Percentiles rank a stretch among this genome's conserved stretches.
Evolutionary conservation across 2,113 vertebrate genomes (phyloP).

Genomic region (Rhea pennata): DNA sequence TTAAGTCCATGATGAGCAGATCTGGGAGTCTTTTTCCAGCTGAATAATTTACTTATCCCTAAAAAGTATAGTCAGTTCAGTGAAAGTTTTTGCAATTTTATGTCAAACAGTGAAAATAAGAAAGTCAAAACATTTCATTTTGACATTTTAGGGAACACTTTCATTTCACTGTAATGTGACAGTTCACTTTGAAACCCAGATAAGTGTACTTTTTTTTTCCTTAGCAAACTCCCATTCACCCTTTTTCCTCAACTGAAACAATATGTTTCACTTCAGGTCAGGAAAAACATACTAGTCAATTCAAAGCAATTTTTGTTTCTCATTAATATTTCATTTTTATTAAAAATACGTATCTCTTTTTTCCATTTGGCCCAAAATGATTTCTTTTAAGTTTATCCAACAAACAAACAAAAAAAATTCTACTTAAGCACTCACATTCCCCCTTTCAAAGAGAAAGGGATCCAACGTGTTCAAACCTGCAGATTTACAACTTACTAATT

Average conservation of each 20-base stretch:
- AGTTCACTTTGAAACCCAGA: not conserved
- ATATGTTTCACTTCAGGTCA: not conserved
- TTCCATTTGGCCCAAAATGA: not conserved
- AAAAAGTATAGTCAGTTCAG: not conserved
- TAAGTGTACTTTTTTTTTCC: not conserved
- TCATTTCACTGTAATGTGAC: not conserved
- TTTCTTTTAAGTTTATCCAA: not conserved
- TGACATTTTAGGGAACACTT: not conserved
- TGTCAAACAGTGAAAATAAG: not conserved
- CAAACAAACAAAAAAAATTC: not conserved
- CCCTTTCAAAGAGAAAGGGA: not conserved
- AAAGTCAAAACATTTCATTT: not conserved
- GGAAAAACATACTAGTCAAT: not conserved
- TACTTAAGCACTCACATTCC: not conserved
- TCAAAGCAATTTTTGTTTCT: not conserved
- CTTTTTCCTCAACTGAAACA: not conserved
- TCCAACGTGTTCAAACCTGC: not conserved
- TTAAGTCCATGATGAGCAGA: not conserved
- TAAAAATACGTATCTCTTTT: not conserved
- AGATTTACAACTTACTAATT: not conserved
- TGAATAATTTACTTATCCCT: not conserved
- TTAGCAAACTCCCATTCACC: not conserved
- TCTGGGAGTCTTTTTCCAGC: not conserved
- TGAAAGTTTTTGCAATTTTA: not conserved
- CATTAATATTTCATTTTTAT: not conserved